phyloP scores from a whole-genome alignment of 2,113 vertebrate species.

The Pterocles gutturalis region DNA sequence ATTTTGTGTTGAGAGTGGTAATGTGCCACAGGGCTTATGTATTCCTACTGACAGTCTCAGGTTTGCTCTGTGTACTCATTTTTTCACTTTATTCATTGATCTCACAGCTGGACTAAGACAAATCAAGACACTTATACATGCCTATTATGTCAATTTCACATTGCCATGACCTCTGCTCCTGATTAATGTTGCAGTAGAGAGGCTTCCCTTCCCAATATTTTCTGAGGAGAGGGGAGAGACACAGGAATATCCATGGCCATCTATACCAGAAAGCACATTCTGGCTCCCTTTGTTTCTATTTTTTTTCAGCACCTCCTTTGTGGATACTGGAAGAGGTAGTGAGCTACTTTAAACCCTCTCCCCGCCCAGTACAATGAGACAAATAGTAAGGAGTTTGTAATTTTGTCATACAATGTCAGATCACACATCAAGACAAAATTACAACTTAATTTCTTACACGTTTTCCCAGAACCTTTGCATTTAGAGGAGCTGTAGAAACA shows the following conservation, averaged over 20 bases:
- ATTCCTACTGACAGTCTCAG: background rate
- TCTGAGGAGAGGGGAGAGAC: background rate
- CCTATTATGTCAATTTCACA: conserved; percentile 12
- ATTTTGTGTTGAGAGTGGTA: background rate
- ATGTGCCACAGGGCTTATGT: background rate
- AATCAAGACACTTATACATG: conserved; percentile 16
- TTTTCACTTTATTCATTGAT: conserved; percentile 55
- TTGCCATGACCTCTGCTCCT: background rate
- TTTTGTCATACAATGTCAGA: background rate
- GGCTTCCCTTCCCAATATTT: background rate
- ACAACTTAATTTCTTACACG: background rate
- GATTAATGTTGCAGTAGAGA: background rate
- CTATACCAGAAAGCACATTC: background rate
- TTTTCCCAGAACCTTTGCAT: background rate
- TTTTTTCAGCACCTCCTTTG: background rate
- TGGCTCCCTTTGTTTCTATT: background rate
- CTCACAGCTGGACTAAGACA: conserved; percentile 16
- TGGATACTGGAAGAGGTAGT: background rate
- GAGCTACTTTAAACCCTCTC: background rate
- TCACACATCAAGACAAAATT: background rate
- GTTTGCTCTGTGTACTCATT: conserved; percentile 16
- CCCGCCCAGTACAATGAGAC: background rate
- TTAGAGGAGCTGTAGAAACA: background rate
- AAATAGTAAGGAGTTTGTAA: background rate
- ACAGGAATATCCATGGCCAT: background rate